These are phyloP conservation scores for Tryphoninae sp. DNA, from an alignment of 2,888 invertebrate genomes.

Conservation along the genomic window DNA sequence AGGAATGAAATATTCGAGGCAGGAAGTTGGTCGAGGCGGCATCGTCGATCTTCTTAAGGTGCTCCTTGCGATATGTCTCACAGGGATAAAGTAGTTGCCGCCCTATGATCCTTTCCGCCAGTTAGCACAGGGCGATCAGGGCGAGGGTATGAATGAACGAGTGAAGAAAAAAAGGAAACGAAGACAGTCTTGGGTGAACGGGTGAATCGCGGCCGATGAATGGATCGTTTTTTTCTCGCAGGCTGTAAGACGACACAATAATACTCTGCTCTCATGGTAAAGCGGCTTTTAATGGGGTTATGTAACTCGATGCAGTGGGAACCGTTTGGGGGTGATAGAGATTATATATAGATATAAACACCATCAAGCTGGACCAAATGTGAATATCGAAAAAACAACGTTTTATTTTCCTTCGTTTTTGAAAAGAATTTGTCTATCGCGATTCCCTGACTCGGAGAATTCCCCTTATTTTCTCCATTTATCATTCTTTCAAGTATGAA, in stretches of 20 bases:
- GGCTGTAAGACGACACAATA: slow-evolving; percentile 69
- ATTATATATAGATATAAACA: slow-evolving; percentile 2
- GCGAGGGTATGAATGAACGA: slow-evolving; percentile 52
- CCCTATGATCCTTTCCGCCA: slow-evolving; percentile 60
- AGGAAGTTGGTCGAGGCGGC: slow-evolving; percentile 60
- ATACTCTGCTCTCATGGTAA: slow-evolving; percentile 65
- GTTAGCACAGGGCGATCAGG: not conserved
- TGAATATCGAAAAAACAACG: slow-evolving; percentile 37
- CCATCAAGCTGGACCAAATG: slow-evolving; percentile 31
- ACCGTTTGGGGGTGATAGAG: slow-evolving; percentile 69
- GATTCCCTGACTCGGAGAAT: not conserved
- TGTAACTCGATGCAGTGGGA: slow-evolving; percentile 81
- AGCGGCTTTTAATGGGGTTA: slow-evolving; percentile 66
- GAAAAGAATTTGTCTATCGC: slow-evolving; percentile 6
- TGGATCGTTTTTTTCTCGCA: slow-evolving; percentile 70
- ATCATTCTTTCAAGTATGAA: not conserved
- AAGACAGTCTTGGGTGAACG: slow-evolving; percentile 63
- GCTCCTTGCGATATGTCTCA: slow-evolving; percentile 33
- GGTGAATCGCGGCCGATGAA: slow-evolving; percentile 74
- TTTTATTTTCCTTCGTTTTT: not conserved
- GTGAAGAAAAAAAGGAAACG: slow-evolving; percentile 32
- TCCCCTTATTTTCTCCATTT: slow-evolving; percentile 27
- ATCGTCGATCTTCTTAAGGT: slow-evolving; percentile 57
- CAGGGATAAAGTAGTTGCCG: slow-evolving; percentile 48
- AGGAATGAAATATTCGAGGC: slow-evolving; percentile 32